Conservation (phyloP, 1,140 invertebrate genomes). For the Condylostylus longicornis region DNA sequence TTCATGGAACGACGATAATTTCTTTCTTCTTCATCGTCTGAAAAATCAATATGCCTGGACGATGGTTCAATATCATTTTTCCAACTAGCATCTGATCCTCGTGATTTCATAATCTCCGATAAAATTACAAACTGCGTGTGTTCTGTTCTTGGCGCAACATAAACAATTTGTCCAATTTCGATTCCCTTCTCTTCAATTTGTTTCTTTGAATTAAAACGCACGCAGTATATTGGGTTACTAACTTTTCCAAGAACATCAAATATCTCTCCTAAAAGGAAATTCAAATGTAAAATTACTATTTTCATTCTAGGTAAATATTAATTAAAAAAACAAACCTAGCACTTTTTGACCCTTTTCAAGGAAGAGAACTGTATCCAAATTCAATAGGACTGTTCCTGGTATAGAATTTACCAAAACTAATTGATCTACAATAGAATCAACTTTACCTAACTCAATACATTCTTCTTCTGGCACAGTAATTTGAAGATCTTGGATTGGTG, state of each 20-base stretch:
- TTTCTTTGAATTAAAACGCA: conserved; percentile 63
- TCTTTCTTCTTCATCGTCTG: conserved; percentile 75
- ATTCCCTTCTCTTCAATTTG: conserved; percentile 54
- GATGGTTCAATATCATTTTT: conserved; percentile 70
- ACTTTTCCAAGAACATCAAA: conserved; percentile 84
- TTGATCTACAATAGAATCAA: conserved; percentile 54
- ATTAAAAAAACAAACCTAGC: too few species aligned
- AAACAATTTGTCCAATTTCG: conserved; percentile 50
- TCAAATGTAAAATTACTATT: too few species aligned
- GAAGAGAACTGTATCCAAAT: conserved; percentile 75
- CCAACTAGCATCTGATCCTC: conserved; percentile 72
- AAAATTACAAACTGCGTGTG: conserved; percentile 63
- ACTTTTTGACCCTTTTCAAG: conserved; percentile 52
- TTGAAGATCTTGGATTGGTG: conserved; percentile 66
- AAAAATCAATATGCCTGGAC: conserved; percentile 53
- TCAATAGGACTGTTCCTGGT: conserved; percentile 53
- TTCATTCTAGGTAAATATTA: too few species aligned
- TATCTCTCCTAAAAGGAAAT: too few species aligned
- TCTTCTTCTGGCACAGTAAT: conserved; percentile 62
- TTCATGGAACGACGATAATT: conserved; percentile 32
- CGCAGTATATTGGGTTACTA: conserved; percentile 58
- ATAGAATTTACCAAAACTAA: conserved; percentile 56
- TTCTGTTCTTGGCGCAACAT: conserved; percentile 56
- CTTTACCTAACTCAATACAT: conserved; percentile 54
- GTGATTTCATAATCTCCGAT: conserved; percentile 52